Base-by-base conservation (phyloP, 1,140 invertebrate species). In the Dinothrombium tinctorium region DNA sequence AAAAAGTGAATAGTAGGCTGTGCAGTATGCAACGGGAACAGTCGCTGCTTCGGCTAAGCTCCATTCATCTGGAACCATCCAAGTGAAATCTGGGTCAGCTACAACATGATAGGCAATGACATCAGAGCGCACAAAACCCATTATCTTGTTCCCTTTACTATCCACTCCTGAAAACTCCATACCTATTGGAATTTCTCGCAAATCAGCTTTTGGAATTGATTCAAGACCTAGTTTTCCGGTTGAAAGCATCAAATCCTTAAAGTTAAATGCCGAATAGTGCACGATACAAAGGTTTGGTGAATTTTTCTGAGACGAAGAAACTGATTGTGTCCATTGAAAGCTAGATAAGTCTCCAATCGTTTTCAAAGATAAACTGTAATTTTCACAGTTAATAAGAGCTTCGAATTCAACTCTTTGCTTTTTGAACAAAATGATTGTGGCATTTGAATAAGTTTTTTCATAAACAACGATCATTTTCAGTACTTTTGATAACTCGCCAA, bases 231-330 rank as follows among this genome's bases (percentile, higher is more conserved):
- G 64, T 61, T 92, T 90, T 45, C 89, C 89, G 21, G 81, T 84
- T 2, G 87, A 86, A 47, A 95, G 62, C 89, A 95, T 95, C 28
- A 96, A 74, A 57, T 96, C 89, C 43, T 86, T 71, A 73, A 95
- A 95, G 60, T 95, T 95, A 5, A 96, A 66, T 20, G 87, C 76
- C 3, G 87, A 74, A 60, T 84, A 94, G 54, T 46, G 48, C 7
- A 94, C 83, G 44, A 63, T 67, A 58, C 84, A 92, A 3, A 86
- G 58, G 2, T 86, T 58, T 51, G 77, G 69, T 20, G 56, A 59
- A 6, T 62, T 57, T 4, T 55, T 47, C 41, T 63, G 73, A 38
- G 76, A 76, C 32, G 19, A 5, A 94, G 90, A 55, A 69, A 92
- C 47, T 69, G 66, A 65, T 62, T 92, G 81, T 47, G 94, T 76